These are phyloP conservation scores for Polydrusus cervinus DNA, from an alignment of 2,888 invertebrate species.

Conservation along the genomic window DNA sequence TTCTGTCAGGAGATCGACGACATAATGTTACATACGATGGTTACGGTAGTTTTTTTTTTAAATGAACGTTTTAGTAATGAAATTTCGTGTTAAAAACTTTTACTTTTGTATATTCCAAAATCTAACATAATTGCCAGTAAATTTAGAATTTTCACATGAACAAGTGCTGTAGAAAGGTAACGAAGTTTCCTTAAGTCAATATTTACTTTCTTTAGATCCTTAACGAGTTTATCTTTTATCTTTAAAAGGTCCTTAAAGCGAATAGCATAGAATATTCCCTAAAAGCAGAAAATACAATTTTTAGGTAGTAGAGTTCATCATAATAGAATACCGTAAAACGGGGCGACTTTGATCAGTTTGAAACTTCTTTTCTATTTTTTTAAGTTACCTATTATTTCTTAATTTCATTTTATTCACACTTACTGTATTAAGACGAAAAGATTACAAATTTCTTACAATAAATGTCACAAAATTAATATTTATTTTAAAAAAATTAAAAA, in stretches of 20 bases:
- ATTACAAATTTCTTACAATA: too few relatives aligned
- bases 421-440: too few relatives aligned
- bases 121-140: constrained; percentile 21
- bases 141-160: constrained; percentile 44
- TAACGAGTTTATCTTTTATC: constrained; percentile 51
- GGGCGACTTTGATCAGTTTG: too few relatives aligned
- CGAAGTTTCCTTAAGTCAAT: constrained; percentile 45
- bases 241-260: constrained; percentile 45
- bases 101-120: neutral
- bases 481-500: too few relatives aligned
- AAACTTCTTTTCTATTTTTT: too few relatives aligned
- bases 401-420: too few relatives aligned
- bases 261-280: constrained; percentile 39
- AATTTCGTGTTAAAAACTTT: neutral
- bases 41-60: too few relatives aligned
- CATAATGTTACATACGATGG: too few relatives aligned
- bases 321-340: too few relatives aligned
- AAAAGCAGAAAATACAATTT: constrained; percentile 33
- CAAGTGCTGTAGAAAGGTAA: constrained; percentile 37
- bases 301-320: constrained; percentile 17
- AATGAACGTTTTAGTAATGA: too few relatives aligned
- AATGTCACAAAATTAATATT: too few relatives aligned
- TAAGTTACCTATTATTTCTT: too few relatives aligned
- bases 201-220: constrained; percentile 42
- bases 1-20: neutral